Evolutionary conservation across 2,797 vertebrate species (phyloP), one percentile per base, ranked within the genome.

Genomic region (Alcedo atthis): DNA sequence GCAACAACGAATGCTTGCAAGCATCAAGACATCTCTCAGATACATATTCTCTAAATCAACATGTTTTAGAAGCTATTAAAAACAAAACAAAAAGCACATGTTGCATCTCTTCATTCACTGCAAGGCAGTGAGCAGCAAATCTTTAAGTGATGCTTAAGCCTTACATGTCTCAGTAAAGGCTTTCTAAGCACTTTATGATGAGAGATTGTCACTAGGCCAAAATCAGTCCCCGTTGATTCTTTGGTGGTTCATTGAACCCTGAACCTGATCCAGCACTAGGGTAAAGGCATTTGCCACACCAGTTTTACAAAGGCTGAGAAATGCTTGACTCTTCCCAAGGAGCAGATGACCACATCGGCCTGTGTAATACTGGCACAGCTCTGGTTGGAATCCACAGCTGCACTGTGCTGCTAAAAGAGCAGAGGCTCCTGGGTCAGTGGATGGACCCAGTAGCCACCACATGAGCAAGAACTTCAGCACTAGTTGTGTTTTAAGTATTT

Each of bases 21-120:
- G 55, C 59, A 30, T 66, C 28, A 43, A 90, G 80, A 91, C 48
- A 51, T 69, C 80, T 81, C 82, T 33, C 84, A 85, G 59, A 59
- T 48, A 74, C 43, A 18, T 25, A 37, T 14, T 66, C 8, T 55
- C 70, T 25, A 85, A 90, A 85, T 19, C 40, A 62, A 61, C 25
- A 26, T 5, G 12, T 8, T 90, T 82, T 18, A 69, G 51, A 51
- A 75, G 35, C 4, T 37, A 58, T 67, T 66, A 3, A 6, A 13
- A 51, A 30, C 10, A 15, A 18, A 30, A 33, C 10, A 9, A 49
- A 73, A 33, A 64, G 71, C 5, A 2, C 3, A 3, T 17, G n/a
- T 43, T 79, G 62, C 49, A 68, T 53, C 35, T 89, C 69, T 26
- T 73, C 64, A 48, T 26, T 40, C 54, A 33, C 40, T 75, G 61